phyloP scores from a whole-genome alignment of 2,797 vertebrate species.

The Semaprochilodus insignis region DNA sequence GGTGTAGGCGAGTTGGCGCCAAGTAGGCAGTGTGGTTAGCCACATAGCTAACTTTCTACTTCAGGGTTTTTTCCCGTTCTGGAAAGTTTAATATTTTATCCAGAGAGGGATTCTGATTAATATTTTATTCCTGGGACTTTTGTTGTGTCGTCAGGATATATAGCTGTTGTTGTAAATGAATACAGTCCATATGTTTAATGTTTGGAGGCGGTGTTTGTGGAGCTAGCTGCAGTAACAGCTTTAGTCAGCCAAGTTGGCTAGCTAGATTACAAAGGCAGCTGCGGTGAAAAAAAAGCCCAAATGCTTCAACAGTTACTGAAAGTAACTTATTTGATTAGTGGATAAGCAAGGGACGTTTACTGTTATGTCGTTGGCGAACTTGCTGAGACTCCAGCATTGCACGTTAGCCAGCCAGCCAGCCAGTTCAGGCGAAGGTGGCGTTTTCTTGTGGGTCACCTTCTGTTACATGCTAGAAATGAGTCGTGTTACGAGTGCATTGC shows the following conservation, averaged over 20 bases:
- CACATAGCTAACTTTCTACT: too few species aligned
- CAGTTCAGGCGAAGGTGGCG: not conserved
- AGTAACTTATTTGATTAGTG: too few species aligned
- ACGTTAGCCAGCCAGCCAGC: too few species aligned
- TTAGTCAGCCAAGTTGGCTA: too few species aligned
- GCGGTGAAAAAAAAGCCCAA: too few species aligned
- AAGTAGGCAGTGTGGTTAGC: conserved; percentile 4
- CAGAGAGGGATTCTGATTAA: not conserved
- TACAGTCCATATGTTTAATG: not conserved
- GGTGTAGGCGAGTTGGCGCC: conserved; percentile 46
- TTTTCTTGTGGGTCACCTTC: not conserved
- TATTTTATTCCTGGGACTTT: not conserved
- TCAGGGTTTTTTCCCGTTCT: not conserved
- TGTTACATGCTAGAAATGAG: not conserved
- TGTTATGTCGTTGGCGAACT: too few species aligned
- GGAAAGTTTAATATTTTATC: not conserved
- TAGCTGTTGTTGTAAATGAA: too few species aligned
- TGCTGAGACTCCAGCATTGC: too few species aligned
- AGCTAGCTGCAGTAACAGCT: too few species aligned
- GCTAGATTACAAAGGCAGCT: too few species aligned
- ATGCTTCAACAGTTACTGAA: too few species aligned
- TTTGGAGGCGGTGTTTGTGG: not conserved
- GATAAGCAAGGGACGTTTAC: too few species aligned
- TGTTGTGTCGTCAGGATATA: not conserved
- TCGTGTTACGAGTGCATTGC: not conserved